Evolutionary conservation across 2,888 invertebrate genomes (phyloP).

Genomic region (Podabrus alpinus): DNA sequence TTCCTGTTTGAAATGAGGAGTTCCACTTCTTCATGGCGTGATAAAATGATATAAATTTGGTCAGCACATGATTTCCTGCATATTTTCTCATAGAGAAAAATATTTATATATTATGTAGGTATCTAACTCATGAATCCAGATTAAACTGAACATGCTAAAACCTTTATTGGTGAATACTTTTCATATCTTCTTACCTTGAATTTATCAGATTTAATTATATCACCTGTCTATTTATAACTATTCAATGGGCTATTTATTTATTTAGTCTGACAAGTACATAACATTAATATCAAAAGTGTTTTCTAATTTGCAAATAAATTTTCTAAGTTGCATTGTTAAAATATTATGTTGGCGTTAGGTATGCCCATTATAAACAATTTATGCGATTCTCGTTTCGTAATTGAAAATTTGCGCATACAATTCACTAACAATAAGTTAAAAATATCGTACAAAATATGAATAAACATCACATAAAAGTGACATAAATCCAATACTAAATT

Average conservation of each 20-base stretch:
- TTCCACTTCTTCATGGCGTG: background rate
- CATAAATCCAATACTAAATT: background rate
- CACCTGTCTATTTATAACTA: constrained; percentile 19
- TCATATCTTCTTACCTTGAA: constrained; percentile 16
- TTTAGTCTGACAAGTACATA: constrained; percentile 16
- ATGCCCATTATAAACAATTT: constrained; percentile 3
- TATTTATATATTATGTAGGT: too few relatives aligned
- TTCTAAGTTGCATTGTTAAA: constrained; percentile 2
- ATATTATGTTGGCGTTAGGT: constrained; percentile 4
- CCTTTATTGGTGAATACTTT: background rate
- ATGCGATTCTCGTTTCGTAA: constrained; percentile 1
- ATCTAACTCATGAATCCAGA: too few relatives aligned
- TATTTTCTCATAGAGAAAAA: background rate
- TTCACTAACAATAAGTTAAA: background rate
- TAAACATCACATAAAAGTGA: background rate
- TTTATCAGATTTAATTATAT: constrained; percentile 18
- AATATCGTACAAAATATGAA: background rate
- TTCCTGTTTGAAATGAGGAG: background rate
- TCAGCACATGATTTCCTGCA: background rate
- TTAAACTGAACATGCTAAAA: background rate
- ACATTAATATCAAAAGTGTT: constrained; percentile 12
- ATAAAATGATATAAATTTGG: background rate
- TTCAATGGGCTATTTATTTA: constrained; percentile 19
- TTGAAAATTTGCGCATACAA: background rate
- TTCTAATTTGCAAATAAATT: constrained; percentile 11